phyloP scores from a whole-genome alignment of 2,797 vertebrate genomes.

The Heteromormyrus szaboi region DNA sequence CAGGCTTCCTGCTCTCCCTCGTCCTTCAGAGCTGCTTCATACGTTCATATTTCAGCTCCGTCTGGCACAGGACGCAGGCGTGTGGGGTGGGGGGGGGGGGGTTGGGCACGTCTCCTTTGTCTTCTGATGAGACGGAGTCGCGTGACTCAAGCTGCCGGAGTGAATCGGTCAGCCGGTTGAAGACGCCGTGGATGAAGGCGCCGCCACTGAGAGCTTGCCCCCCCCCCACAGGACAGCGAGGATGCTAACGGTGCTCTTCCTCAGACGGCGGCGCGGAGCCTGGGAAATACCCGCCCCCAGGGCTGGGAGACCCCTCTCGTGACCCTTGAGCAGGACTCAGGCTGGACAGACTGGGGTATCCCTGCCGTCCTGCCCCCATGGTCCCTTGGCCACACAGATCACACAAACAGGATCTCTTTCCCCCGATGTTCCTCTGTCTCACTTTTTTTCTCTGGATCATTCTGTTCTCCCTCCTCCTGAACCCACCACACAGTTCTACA shows the following conservation, averaged over 20 bases:
- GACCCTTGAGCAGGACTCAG: neutral
- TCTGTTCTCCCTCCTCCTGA: neutral
- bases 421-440: neutral
- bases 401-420: neutral
- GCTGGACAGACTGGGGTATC: neutral
- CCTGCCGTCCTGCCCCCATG: neutral
- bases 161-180: neutral
- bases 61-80: conserved; percentile 55
- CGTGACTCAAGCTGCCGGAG: neutral
- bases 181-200: neutral
- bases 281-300: neutral
- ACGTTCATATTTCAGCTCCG: conserved; percentile 44
- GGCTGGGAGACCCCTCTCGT: neutral
- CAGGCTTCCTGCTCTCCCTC: conserved; percentile 9
- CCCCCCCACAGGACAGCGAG: neutral
- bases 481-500: neutral
- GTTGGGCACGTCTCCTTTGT: neutral
- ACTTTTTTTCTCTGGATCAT: neutral
- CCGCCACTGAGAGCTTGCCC: neutral
- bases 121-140: neutral
- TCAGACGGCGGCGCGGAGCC: neutral
- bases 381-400: neutral
- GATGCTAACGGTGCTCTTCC: neutral
- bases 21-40: conserved; percentile 2
- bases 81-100: conserved; percentile 42